A percentile compares a stretch with the other conserved stretches of the same genome.
phyloP scores from a whole-genome alignment of 92 coral and sea anemone genomes.

The Actinernus sp. region DNA sequence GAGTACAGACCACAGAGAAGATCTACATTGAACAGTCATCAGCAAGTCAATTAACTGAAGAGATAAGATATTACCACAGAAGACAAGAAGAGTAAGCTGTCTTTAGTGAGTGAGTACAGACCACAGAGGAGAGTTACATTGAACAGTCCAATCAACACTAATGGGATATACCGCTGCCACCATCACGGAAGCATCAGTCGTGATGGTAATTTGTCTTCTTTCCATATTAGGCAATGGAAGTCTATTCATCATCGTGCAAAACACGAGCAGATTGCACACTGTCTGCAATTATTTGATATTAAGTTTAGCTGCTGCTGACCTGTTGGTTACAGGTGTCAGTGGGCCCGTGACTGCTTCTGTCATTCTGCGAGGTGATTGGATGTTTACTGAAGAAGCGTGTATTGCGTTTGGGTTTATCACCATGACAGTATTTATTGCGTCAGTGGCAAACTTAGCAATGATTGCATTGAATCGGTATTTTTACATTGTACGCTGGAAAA shows the following conservation, averaged over 20 bases:
- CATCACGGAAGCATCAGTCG: slow-evolving; percentile 46
- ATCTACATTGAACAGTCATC: no score
- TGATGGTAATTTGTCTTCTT: slow-evolving; percentile 46
- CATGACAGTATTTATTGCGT: slow-evolving; percentile 81
- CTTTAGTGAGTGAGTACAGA: no score
- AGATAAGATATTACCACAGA: no score
- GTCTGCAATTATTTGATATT: slow-evolving; percentile 70
- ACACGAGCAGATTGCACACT: slow-evolving; percentile 54
- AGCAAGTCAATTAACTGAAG: no score
- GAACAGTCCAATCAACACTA: no score
- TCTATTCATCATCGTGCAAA: slow-evolving; percentile 61
- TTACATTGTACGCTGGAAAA: slow-evolving; percentile 84
- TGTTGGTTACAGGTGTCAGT: slow-evolving; percentile 79
- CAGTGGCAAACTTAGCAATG: slow-evolving; percentile 84
- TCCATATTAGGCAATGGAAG: slow-evolving; percentile 67
- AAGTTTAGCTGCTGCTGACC: slow-evolving; percentile 91
- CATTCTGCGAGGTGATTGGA: slow-evolving; percentile 62
- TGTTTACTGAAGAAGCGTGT: slow-evolving; percentile 70
- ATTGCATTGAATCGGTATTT: slow-evolving; percentile 87
- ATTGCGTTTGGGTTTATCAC: slow-evolving; percentile 74
- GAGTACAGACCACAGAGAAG: no score
- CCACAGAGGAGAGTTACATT: no score
- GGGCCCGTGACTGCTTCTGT: slow-evolving; percentile 85
- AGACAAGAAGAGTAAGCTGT: no score
- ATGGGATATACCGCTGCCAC: slow-evolving; percentile 15